phyloP scores from a whole-genome alignment of 2,797 vertebrate species.

The Micromesistius poutassou region DNA sequence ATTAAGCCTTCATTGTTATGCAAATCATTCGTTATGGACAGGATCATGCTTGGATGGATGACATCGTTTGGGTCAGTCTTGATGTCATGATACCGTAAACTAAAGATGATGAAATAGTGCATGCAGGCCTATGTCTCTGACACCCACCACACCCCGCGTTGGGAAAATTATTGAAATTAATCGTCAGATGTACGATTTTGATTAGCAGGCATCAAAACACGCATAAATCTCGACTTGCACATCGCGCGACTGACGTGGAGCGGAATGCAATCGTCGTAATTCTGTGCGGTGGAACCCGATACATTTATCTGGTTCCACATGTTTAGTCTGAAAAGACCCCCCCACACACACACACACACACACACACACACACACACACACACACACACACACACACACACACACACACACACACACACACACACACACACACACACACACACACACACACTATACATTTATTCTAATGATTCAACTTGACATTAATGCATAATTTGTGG shows the following conservation, averaged over 20 bases:
- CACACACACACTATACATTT: conserved; percentile 4
- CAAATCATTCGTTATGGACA: not conserved
- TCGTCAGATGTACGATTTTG: not conserved
- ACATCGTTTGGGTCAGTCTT: not conserved
- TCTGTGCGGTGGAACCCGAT: not conserved
- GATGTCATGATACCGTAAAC: not conserved
- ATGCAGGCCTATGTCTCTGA: not conserved
- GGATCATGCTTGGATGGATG: not conserved
- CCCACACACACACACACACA: not conserved
- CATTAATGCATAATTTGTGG: not conserved
- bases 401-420: conserved; percentile 19
- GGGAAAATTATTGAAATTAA: not conserved
- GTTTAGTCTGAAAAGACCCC: not conserved
- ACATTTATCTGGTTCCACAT: conserved; percentile 9
- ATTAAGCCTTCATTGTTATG: not conserved
- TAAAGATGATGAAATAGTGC: not conserved
- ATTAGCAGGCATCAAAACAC: conserved; percentile 3
- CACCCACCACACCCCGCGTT: conserved; percentile 1
- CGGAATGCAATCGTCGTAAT: not conserved
- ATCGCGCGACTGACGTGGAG: not conserved
- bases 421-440: conserved; percentile 11
- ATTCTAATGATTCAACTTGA: not conserved
- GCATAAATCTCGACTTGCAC: not conserved
- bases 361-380: conserved; percentile 5
- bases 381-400: conserved; percentile 11